These are phyloP conservation scores for Limenitis camilla DNA, from an alignment of 2,888 invertebrate species.

Conservation along the genomic window DNA sequence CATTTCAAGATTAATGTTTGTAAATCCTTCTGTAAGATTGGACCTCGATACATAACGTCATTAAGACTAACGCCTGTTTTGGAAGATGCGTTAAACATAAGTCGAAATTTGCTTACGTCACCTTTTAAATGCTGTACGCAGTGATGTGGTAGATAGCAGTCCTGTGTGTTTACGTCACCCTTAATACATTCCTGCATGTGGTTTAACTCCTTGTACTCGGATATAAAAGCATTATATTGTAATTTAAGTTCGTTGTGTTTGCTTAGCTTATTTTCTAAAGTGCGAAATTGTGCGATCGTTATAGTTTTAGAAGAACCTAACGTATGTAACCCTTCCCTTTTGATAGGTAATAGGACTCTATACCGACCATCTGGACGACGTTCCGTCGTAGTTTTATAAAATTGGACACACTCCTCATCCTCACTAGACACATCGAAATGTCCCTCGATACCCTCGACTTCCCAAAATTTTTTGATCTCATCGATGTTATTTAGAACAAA, in stretches of 20 bases:
- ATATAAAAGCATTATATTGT: not conserved
- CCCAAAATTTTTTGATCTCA: not conserved
- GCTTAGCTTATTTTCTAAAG: not conserved
- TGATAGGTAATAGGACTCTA: not conserved
- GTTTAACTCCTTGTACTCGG: too few species aligned
- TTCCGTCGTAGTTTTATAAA: not conserved
- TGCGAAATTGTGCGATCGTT: not conserved
- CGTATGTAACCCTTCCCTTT: not conserved
- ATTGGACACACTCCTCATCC: conserved; percentile 12
- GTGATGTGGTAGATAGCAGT: too few species aligned
- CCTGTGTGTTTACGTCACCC: too few species aligned
- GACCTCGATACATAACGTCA: too few species aligned
- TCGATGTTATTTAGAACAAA: not conserved
- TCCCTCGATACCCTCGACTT: conserved; percentile 8
- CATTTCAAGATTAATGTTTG: too few species aligned
- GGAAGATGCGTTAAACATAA: too few species aligned
- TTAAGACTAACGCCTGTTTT: too few species aligned
- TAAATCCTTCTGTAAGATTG: too few species aligned
- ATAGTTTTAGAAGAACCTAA: not conserved
- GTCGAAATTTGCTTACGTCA: too few species aligned
- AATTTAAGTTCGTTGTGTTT: not conserved
- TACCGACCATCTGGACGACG: not conserved
- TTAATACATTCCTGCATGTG: too few species aligned
- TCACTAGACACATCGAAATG: conserved; percentile 1
- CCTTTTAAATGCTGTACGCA: too few species aligned